Base-by-base conservation (phyloP, 1,140 invertebrate species). In the Solen grandis region DNA sequence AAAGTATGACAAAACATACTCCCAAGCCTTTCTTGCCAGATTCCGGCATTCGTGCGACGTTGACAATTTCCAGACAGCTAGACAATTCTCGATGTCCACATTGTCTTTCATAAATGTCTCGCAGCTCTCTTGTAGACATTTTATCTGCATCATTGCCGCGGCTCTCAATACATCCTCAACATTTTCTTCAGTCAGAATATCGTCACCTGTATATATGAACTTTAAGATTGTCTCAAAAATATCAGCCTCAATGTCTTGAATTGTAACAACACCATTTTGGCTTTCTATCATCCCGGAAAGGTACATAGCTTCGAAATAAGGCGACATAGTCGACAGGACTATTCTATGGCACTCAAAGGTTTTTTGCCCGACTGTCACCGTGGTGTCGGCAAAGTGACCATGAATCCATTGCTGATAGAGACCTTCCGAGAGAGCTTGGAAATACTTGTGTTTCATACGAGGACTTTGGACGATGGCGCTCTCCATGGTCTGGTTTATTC, bases 241-340 rank as follows among this genome's bases (percentile, higher is more conserved):
- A 22, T 74, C 10, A n/a, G 22, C 52, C 22, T 52, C 41, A 25
- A 76, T 63, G 8, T 74, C 73, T n/a, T 35, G 38, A 27, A 82
- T 5, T 0, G 35, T 59, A 14, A 83, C 81, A 19, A 38, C 59
- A 36, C 84, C 83, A 65, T 84, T 81, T 16, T 84, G 73, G 72
- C 84, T 85, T 93, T 98, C 97, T 87, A 95, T 93, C 83, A 98
- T 91, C 70, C 95, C 95, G 79, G 95, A 96, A 31, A 96, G 97
- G 89, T 98, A 98, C 97, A 98, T 98, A 55, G 96, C 96, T 69
- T 96, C 95, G 93, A 98, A 98, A 92, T 97, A 98, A 92, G 97
- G 96, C 88, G 96, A 97, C 60, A 96, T 96, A 77, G 97, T 96
- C 86, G 96, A 95, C 63, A 98, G 93, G 69, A 98, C 96, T 78